These are phyloP conservation scores for Zaprionus lineosus DNA, from an alignment of 2,888 invertebrate species.

Conservation along the genomic window DNA sequence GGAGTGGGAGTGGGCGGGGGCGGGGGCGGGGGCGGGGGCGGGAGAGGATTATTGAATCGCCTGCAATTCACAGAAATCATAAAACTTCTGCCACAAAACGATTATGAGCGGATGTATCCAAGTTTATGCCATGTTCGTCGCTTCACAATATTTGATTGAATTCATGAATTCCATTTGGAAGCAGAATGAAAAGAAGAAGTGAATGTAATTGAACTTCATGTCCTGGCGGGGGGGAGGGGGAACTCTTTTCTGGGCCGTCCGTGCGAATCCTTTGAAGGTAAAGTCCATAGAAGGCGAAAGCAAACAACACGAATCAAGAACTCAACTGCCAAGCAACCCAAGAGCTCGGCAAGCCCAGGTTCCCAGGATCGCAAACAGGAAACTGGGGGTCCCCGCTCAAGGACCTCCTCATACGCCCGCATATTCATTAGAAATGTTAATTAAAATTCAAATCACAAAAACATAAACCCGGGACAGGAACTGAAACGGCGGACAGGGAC, in stretches of 20 bases:
- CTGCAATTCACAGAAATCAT: too few species aligned
- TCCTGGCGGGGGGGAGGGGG: neutral
- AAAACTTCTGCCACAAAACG: too few species aligned
- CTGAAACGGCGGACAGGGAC: too few species aligned
- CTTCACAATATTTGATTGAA: neutral
- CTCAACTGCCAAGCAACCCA: too few species aligned
- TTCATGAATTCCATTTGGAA: neutral
- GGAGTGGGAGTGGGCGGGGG: too few species aligned
- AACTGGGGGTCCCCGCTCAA: neutral
- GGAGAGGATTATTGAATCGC: too few species aligned
- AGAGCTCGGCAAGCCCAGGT: too few species aligned
- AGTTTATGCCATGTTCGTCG: neutral
- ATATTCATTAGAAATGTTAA: slow-evolving; percentile 70
- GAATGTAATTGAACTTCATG: neutral
- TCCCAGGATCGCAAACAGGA: too few species aligned
- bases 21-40: too few species aligned
- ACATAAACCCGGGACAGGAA: slow-evolving; percentile 17
- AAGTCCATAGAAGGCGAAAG: slow-evolving; percentile 5
- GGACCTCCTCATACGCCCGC: too few species aligned
- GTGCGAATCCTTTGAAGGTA: slow-evolving; percentile 27
- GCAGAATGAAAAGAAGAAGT: too few species aligned
- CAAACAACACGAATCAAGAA: slow-evolving; percentile 18
- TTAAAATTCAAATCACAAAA: slow-evolving; percentile 71
- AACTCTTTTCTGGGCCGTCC: slow-evolving; percentile 14
- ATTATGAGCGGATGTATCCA: too few species aligned